Base-by-base conservation (phyloP, 2,797 vertebrate species). In the Halcyon badia region DNA sequence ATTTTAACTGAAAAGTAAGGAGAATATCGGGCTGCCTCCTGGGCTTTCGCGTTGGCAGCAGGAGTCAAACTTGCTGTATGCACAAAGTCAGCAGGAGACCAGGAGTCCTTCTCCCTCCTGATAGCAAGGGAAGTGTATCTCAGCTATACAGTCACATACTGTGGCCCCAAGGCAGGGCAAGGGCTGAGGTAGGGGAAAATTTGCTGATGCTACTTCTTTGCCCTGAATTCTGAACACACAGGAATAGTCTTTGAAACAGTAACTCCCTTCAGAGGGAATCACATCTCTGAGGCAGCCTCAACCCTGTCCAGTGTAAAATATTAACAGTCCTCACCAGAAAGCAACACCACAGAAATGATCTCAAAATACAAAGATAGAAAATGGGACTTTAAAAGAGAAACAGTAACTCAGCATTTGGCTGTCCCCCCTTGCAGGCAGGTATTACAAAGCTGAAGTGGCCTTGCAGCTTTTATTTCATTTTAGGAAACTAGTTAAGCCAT, bases 401-500 rank as follows among this genome's bases (percentile, higher is more conserved):
- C 0, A 61, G 80, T 10, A 51, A 41, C 51, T 83, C 39, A 76
- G 49, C 46, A 69, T 76, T 87, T 82, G 79, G 21, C 57, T 83
- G 84, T 86, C 91, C 83, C 79, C 84, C 92, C 87, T 76, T 81
- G 90, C 90, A 96, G 75, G 96, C 83, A 89, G 64, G 41, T 56
- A 69, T 51, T 65, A 58, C 31, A 79, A 71, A 90, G 54, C 46
- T 48, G 35, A 95, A 83, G 51, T 4, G 5, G 39, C 37, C 48
- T 46, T 75, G 8, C 33, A 82, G 66, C 31, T 79, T 31, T 15
- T 10, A 14, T 33, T 94, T 57, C 5, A 30, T 78, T 97, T 78
- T 19, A 87, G 46, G 61, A 69, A 91, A 84, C 30, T 11, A 15
- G 5, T 66, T 66, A 84, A 87, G 22, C 39, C 69, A 30, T 46